Conservation (phyloP, 2,888 invertebrate species). For the Drosophila ezoana region DNA sequence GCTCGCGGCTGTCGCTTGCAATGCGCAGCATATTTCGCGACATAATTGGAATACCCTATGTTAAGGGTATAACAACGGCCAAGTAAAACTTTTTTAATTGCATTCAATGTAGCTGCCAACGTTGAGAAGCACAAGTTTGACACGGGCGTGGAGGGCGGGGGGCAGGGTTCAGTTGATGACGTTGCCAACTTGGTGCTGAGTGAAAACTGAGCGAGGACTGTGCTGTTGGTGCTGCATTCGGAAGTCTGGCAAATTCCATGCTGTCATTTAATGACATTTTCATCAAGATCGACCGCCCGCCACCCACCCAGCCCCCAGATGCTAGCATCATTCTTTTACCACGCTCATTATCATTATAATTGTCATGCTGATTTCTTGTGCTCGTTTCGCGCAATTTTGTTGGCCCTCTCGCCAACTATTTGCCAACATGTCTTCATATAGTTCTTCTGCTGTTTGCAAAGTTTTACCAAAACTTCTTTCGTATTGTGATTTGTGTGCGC, state of each 20-base stretch:
- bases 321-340: conserved; percentile 23
- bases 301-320: neutral
- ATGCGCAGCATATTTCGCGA: neutral
- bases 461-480: conserved; percentile 57
- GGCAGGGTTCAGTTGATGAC: conserved; percentile 40
- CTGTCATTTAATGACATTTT: conserved; percentile 74
- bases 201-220: conserved; percentile 13
- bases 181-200: conserved; percentile 51
- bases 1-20: neutral
- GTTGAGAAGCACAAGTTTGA: conserved; percentile 31
- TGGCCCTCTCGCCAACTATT: conserved; percentile 39
- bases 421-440: conserved; percentile 52
- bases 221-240: conserved; percentile 8
- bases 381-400: conserved; percentile 35
- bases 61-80: conserved; percentile 6
- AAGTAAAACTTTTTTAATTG: conserved; percentile 74
- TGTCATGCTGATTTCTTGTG: conserved; percentile 73
- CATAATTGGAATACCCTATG: conserved; percentile 7
- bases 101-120: conserved; percentile 74
- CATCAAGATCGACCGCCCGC: conserved; percentile 51
- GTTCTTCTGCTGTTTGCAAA: conserved; percentile 45
- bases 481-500: conserved; percentile 65
- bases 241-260: conserved; percentile 45
- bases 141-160: neutral
- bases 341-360: conserved; percentile 76